Evolutionary conservation across 2,888 invertebrate species (phyloP), one percentile per base, ranked within the genome.

Genomic region (Myopa tessellatipennis): DNA sequence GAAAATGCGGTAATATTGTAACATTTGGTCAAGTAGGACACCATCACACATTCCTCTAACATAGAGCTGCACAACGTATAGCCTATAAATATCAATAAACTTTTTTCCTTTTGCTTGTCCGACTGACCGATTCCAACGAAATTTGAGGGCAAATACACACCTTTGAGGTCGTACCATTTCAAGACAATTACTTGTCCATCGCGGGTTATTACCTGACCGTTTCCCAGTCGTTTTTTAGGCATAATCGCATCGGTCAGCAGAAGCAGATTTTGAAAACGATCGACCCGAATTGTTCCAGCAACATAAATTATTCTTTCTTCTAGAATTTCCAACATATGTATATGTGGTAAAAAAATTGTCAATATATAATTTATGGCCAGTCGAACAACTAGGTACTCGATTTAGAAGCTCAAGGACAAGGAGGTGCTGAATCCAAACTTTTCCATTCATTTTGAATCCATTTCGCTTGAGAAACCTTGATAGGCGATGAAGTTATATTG

Each of bases 11-110:
- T 85, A 85, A 40, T 83, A 76, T n/a, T 78, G 82, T 7, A 85
- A 79, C 68, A 84, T 79, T 77, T 83, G 81, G 78, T 84, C 83
- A 14, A 82, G 38, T 68, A 83, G 80, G 78, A 85, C 84, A 5
- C 85, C 84, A 14, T 84, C 85, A 14, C 85, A 85, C 85, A 85
- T 86, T 45, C 78, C 73, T 45, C 77, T 68, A 74, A 85, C 86
- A 70, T 84, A 78, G 34, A 76, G 52, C 26, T 26, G 50, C 78
- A 84, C 79, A 34, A 82, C 80, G 80, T 83, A 80, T 34, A 83
- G 82, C 65, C 83, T 77, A 52, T 45, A 18, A 55, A 85, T 78
- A 55, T 81, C 55, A 14, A 82, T 79, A 73, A 79, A 75, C 52
- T 82, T 82, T 14, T 72, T 8, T 55, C 61, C 77, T 78, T 83